These are phyloP conservation scores for Sebastes matsubarae DNA, from an alignment of 2,797 vertebrate genomes.

Conservation along the genomic window DNA sequence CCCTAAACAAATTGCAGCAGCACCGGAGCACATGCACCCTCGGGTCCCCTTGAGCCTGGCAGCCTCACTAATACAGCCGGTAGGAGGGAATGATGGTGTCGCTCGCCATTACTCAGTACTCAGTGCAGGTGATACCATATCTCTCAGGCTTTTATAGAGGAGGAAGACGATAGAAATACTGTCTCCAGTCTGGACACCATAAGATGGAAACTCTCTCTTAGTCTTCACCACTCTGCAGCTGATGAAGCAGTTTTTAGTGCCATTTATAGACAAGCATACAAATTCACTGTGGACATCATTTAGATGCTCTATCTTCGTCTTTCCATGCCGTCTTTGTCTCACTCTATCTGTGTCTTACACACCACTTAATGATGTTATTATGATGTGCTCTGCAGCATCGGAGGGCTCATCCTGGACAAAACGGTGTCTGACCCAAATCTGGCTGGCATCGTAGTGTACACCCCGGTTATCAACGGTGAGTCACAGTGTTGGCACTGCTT, in stretches of 20 bases:
- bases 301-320: neutral
- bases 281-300: neutral
- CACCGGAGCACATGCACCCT: conserved; percentile 29
- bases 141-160: neutral
- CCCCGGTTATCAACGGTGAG: conserved; percentile 98
- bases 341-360: neutral
- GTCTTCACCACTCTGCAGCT: neutral
- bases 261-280: neutral
- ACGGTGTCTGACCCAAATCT: conserved; percentile 95
- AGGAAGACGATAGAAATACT: neutral
- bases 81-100: conserved; percentile 19
- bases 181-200: neutral
- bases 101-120: neutral
- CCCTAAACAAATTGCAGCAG: conserved; percentile 52
- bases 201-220: neutral
- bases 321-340: neutral
- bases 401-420: conserved; percentile 98
- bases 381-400: conserved; percentile 85
- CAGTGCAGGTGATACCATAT: neutral
- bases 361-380: conserved; percentile 18
- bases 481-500: neutral
- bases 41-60: conserved; percentile 45
- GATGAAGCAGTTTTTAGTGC: neutral
- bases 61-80: conserved; percentile 16
- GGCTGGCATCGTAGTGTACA: conserved; percentile 96